Percentiles rank a stretch among this genome's conserved stretches.
phyloP scores from a whole-genome alignment of 2,797 vertebrate species.

The Poecile montanus region DNA sequence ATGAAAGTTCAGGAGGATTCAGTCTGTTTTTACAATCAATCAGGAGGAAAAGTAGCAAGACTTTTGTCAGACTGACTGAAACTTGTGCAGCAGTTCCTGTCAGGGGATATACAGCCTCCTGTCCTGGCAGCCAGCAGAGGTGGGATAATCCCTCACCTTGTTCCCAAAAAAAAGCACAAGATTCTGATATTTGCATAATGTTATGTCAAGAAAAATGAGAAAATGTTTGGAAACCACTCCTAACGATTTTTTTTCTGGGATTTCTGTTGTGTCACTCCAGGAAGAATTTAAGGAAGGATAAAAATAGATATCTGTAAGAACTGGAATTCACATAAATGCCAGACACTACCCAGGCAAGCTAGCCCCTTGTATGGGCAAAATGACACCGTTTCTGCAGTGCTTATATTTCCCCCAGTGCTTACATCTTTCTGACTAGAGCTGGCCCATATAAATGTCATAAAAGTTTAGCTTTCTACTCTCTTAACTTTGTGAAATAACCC shows the following conservation, averaged over 20 bases:
- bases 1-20: neutral
- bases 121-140: neutral
- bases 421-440: constrained; percentile 14
- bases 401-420: constrained; percentile 35
- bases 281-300: constrained; percentile 43
- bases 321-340: constrained; percentile 40
- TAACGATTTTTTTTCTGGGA: neutral
- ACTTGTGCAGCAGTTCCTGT: neutral
- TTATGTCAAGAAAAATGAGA: neutral
- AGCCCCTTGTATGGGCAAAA: constrained; percentile 58
- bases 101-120: neutral
- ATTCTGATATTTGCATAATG: neutral
- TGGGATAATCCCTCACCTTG: neutral
- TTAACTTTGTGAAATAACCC: constrained; percentile 14
- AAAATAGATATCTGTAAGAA: constrained; percentile 53
- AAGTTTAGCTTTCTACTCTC: constrained; percentile 16
- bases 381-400: constrained; percentile 14
- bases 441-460: neutral
- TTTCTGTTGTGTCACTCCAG: constrained; percentile 4
- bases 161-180: neutral
- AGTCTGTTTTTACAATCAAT: neutral
- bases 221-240: neutral
- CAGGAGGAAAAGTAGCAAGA: neutral
- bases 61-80: neutral
- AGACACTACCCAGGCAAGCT: constrained; percentile 9